Conservation (phyloP, 2,888 invertebrate genomes). For the Aleiodes leptofemur region DNA sequence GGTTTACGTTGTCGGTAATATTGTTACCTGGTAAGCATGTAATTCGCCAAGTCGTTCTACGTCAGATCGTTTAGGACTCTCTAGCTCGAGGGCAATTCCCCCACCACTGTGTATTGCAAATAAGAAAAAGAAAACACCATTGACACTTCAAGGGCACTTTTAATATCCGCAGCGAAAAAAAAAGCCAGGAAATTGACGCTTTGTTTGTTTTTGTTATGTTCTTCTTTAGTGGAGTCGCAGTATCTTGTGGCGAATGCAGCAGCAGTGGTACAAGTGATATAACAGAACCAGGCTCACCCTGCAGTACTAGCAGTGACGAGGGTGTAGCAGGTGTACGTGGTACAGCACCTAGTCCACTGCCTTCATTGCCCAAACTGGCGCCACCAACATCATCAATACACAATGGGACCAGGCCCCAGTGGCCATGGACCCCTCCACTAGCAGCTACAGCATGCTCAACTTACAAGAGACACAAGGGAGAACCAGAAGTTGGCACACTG, state of each 20-base stretch:
- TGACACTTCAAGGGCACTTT: background rate
- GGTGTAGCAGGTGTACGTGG: constrained; percentile 71
- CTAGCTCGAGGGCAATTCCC: constrained; percentile 35
- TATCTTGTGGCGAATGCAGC: constrained; percentile 82
- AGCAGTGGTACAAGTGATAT: constrained; percentile 85
- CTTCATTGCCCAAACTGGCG: constrained; percentile 69
- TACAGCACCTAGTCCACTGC: constrained; percentile 66
- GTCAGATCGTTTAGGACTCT: constrained; percentile 40
- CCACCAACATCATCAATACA: constrained; percentile 63
- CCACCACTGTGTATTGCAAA: background rate
- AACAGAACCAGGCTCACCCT: constrained; percentile 91
- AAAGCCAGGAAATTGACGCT: background rate
- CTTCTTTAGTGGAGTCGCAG: constrained; percentile 86
- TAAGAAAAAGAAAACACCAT: background rate
- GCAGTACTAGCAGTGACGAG: constrained; percentile 82
- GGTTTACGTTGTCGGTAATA: constrained; percentile 68
- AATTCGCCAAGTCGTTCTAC: constrained; percentile 64
- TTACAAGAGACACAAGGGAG: constrained; percentile 71
- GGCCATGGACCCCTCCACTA: constrained; percentile 74
- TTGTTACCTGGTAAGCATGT: constrained; percentile 68
- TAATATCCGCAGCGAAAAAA: too few species aligned
- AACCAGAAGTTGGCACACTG: constrained; percentile 71
- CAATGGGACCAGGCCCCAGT: constrained; percentile 71
- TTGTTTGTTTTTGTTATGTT: background rate
- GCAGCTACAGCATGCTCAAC: constrained; percentile 71